phyloP scores from a whole-genome alignment of 2,888 invertebrate species.

The Morinoia aosen region DNA sequence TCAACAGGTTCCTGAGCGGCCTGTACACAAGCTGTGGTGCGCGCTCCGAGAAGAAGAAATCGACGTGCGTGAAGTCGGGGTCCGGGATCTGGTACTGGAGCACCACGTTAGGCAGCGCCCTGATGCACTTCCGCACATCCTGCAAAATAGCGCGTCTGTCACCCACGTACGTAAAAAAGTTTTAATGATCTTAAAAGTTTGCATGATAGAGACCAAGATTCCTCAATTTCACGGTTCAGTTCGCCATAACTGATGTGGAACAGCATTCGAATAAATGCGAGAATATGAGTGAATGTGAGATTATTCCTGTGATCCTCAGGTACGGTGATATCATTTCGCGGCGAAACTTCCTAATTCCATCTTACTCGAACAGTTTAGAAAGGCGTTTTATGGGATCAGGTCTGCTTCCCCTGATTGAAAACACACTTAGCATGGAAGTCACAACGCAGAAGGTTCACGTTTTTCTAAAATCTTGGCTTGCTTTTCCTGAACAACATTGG shows the following conservation, averaged over 20 bases:
- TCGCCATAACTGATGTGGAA: neutral
- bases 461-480: too few species aligned
- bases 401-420: too few species aligned
- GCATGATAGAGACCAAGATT: neutral
- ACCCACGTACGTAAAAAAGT: neutral
- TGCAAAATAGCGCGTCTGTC: neutral
- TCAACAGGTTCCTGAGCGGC: neutral
- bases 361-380: too few species aligned
- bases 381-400: too few species aligned
- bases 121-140: slow-evolving; percentile 41
- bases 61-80: slow-evolving; percentile 55
- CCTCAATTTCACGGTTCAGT: neutral
- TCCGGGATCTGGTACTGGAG: slow-evolving; percentile 45
- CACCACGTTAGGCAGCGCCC: slow-evolving; percentile 53
- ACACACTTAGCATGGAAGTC: too few species aligned
- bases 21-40: slow-evolving; percentile 44
- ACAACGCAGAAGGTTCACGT: too few species aligned
- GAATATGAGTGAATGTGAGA: neutral
- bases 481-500: too few species aligned
- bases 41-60: slow-evolving; percentile 54
- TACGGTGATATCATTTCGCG: neutral
- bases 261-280: too few species aligned
- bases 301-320: neutral
- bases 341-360: too few species aligned
- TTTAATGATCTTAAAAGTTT: neutral